phyloP scores from a whole-genome alignment of 2,113 vertebrate genomes.

The Dissostichus mawsoni region DNA sequence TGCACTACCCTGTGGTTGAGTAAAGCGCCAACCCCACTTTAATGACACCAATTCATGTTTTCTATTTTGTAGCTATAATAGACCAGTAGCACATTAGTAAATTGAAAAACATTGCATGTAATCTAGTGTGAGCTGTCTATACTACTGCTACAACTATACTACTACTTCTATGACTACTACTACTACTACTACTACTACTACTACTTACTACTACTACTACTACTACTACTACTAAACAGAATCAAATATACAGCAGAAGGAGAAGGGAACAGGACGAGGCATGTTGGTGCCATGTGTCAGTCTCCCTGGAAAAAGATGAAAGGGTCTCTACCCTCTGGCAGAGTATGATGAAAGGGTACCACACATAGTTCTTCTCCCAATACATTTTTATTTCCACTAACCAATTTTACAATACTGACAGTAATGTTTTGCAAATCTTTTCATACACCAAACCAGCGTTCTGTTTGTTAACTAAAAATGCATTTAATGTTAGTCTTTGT shows the following conservation, averaged over 20 bases:
- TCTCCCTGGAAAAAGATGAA: slow-evolving; percentile 47
- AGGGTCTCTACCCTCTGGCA: slow-evolving; percentile 48
- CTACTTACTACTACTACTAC: too few relatives aligned
- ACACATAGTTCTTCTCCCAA: not conserved
- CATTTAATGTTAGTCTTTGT: not conserved
- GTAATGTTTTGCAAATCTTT: not conserved
- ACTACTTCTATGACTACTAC: too few relatives aligned
- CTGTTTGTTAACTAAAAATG: not conserved
- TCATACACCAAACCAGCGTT: not conserved
- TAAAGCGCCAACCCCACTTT: not conserved
- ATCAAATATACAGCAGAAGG: not conserved
- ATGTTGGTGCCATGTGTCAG: slow-evolving; percentile 35
- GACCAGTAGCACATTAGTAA: not conserved
- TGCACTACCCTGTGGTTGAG: not conserved
- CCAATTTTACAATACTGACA: slow-evolving; percentile 2
- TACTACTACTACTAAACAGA: not conserved
- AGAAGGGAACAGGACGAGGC: slow-evolving; percentile 36
- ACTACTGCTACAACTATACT: not conserved
- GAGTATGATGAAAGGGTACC: slow-evolving; percentile 43
- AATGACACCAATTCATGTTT: too few relatives aligned
- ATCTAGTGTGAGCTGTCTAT: not conserved
- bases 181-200: not conserved
- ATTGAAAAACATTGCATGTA: not conserved
- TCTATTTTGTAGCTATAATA: not conserved
- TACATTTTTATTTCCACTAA: slow-evolving; percentile 15